Conservation (phyloP, 2,888 invertebrate genomes). For the Tromatobia lineatoria region DNA sequence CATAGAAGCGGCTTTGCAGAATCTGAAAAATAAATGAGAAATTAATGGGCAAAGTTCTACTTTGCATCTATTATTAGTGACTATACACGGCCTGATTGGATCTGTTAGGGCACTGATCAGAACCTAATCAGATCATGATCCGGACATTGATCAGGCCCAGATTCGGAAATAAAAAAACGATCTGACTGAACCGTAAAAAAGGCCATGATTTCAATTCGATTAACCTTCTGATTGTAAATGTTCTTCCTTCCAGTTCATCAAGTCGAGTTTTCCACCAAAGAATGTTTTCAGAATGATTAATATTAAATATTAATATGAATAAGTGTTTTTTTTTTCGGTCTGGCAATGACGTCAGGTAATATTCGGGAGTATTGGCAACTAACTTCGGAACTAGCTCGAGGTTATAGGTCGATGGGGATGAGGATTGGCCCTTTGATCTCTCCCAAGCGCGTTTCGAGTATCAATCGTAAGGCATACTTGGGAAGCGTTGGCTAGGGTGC, state of each 20-base stretch:
- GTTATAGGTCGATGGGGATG: constrained; percentile 9
- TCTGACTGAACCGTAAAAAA: too few relatives aligned
- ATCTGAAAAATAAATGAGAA: too few relatives aligned
- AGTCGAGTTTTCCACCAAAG: neutral
- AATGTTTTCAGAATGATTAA: neutral
- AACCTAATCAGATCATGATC: too few relatives aligned
- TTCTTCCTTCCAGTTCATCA: neutral
- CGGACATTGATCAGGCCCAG: too few relatives aligned
- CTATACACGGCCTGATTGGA: too few relatives aligned
- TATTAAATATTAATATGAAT: too few relatives aligned
- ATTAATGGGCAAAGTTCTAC: too few relatives aligned
- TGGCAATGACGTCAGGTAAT: neutral
- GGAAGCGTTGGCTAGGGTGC: constrained; percentile 67
- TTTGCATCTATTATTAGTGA: too few relatives aligned
- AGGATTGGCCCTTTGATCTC: constrained; percentile 60
- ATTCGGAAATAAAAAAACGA: too few relatives aligned
- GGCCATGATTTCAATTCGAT: too few relatives aligned
- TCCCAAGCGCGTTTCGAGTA: constrained; percentile 22
- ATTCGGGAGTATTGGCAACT: constrained; percentile 8
- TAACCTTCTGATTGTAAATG: neutral
- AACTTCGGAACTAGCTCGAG: neutral
- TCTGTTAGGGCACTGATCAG: too few relatives aligned
- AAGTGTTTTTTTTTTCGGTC: neutral
- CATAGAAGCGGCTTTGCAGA: too few relatives aligned
- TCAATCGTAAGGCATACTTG: constrained; percentile 67